These are phyloP conservation scores for Cavia porcellus DNA, from an alignment of 2,113 vertebrate genomes.

Conservation along the genomic window DNA sequence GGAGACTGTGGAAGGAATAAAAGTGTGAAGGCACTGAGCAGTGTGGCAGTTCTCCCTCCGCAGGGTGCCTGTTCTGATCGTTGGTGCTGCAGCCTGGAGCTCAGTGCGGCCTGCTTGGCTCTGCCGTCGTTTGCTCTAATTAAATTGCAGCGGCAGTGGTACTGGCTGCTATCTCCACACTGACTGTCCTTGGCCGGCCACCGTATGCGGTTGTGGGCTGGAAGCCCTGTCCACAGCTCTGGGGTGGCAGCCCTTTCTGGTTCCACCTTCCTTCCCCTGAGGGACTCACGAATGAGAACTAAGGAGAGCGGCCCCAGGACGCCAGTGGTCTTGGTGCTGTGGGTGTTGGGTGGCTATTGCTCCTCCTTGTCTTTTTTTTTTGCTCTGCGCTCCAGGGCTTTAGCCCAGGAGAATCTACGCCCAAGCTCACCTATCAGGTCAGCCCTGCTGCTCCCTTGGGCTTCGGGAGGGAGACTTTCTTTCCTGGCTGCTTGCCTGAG, in stretches of 20 bases:
- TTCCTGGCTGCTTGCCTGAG: not conserved
- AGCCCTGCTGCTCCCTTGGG: not conserved
- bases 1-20: not conserved
- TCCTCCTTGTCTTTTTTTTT: too few relatives aligned
- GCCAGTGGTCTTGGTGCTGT: not conserved
- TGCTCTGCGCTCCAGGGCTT: not conserved
- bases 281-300: fast-evolving
- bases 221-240: not conserved
- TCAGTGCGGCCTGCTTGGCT: not conserved
- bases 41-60: not conserved
- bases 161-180: not conserved
- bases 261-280: fast-evolving
- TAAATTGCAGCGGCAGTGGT: not conserved
- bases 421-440: not conserved
- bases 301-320: fast-evolving
- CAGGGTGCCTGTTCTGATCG: fast-evolving
- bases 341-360: fast-evolving
- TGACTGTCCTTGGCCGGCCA: not conserved
- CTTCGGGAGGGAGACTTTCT: fast-evolving
- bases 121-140: not conserved
- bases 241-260: fast-evolving
- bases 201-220: not conserved
- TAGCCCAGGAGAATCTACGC: not conserved
- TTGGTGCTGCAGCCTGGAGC: fast-evolving
- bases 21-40: not conserved